Percentiles rank a stretch among this genome's conserved stretches.
Conservation (phyloP, 2,888 invertebrate genomes). For the Andrena minutula region DNA sequence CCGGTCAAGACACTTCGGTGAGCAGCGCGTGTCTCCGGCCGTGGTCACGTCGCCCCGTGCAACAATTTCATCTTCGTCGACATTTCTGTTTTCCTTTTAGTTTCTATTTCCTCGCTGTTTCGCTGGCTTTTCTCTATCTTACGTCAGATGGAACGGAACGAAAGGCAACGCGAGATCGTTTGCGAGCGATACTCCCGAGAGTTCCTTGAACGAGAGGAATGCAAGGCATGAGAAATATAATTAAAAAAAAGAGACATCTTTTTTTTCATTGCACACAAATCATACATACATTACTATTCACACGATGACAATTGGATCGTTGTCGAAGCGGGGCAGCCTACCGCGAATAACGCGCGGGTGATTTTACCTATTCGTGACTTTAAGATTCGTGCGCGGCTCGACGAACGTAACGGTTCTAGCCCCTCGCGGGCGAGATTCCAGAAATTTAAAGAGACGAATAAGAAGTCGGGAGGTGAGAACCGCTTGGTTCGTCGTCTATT, state of each 20-base stretch:
- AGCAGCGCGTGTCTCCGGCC: not conserved
- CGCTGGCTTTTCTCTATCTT: not conserved
- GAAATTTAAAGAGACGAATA: not conserved
- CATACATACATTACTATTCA: conserved; percentile 69
- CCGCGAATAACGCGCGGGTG: not conserved
- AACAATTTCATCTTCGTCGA: not conserved
- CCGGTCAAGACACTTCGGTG: conserved; percentile 55
- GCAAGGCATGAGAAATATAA: conserved; percentile 46
- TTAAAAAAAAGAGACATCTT: conserved; percentile 51
- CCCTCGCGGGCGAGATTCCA: not conserved
- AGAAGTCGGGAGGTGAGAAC: not conserved
- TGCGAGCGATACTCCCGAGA: conserved; percentile 23
- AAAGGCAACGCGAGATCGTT: not conserved
- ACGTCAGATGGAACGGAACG: not conserved
- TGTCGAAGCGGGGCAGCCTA: conserved; percentile 36
- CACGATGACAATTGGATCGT: conserved; percentile 45
- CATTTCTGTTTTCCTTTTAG: not conserved
- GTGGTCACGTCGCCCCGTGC: not conserved
- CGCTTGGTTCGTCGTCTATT: not conserved
- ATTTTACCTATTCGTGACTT: not conserved
- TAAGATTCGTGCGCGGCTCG: not conserved
- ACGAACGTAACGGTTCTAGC: not conserved
- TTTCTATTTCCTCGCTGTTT: not conserved
- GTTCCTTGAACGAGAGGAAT: conserved; percentile 53
- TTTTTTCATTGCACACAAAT: conserved; percentile 74